A percentile compares a stretch with the other conserved stretches of the same genome.
These are phyloP conservation scores for Psephotus haematonotus DNA, from an alignment of 2,113 vertebrate species.

Conservation along the genomic window DNA sequence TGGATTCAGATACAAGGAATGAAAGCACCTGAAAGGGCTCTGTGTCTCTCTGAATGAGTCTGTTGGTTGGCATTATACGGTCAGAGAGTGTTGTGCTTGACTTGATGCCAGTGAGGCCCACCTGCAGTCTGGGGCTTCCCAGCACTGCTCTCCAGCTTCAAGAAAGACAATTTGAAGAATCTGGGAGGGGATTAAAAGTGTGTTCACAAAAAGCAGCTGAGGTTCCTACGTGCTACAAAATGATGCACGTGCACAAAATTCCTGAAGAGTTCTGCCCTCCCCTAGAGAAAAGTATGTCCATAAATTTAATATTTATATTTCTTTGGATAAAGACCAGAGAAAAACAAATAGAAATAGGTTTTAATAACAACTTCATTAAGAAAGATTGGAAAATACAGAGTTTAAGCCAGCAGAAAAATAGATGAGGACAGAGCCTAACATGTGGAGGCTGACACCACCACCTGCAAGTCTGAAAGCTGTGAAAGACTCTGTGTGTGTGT, in stretches of 20 bases:
- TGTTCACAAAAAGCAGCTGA: background rate
- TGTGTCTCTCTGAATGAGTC: background rate
- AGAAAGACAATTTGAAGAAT: background rate
- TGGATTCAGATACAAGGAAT: background rate
- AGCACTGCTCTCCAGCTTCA: background rate
- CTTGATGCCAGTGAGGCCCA: background rate
- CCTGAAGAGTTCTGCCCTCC: background rate
- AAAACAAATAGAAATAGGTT: background rate
- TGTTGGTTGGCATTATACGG: background rate
- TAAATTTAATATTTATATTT: background rate
- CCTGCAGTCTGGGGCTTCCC: background rate
- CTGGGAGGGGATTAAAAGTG: background rate
- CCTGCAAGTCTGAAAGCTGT: background rate
- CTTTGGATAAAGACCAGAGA: background rate
- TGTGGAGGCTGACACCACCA: background rate
- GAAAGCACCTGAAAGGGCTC: background rate
- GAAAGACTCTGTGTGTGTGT: background rate
- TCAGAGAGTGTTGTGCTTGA: background rate
- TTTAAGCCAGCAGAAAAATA: background rate
- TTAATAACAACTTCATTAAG: background rate
- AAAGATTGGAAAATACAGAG: background rate
- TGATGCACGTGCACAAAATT: background rate
- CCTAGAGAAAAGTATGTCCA: background rate
- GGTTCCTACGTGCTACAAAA: background rate
- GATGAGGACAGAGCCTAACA: background rate